Conservation (phyloP, 2,113 vertebrate genomes). For the Amblyornis subalaris region DNA sequence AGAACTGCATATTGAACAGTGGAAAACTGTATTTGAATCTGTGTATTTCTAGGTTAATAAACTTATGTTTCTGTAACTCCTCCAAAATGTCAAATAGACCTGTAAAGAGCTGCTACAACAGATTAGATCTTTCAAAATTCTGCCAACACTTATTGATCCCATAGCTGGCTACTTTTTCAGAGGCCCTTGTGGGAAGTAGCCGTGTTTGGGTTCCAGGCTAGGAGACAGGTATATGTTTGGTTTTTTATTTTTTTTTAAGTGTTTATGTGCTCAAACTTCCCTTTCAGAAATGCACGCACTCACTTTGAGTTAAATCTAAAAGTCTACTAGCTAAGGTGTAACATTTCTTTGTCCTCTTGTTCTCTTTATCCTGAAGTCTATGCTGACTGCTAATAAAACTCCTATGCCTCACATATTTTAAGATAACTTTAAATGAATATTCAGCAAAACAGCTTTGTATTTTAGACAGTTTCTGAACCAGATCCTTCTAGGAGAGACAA, state of each 20-base stretch:
- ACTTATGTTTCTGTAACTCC: not conserved
- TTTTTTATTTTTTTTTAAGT: not conserved
- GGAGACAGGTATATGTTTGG: not conserved
- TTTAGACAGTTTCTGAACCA: conserved; percentile 30
- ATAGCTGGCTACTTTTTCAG: not conserved
- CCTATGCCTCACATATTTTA: not conserved
- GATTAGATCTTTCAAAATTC: not conserved
- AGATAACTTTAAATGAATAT: conserved; percentile 29
- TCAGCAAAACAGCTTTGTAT: not conserved
- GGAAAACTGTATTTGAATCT: not conserved
- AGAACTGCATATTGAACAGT: conserved; percentile 41
- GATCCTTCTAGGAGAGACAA: conserved; percentile 33
- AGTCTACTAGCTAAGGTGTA: not conserved
- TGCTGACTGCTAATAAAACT: conserved; percentile 22
- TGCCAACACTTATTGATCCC: not conserved
- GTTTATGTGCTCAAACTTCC: not conserved
- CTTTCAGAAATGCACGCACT: not conserved
- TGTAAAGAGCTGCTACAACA: not conserved
- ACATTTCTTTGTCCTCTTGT: not conserved
- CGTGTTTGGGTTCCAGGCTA: not conserved
- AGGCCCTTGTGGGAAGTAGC: not conserved
- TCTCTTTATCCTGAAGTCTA: not conserved
- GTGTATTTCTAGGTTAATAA: not conserved
- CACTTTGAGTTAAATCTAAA: not conserved
- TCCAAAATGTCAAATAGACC: not conserved